Evolutionary conservation across 1,140 invertebrate genomes (phyloP), one percentile per base, ranked within the genome.

Genomic region (Sitophilus oryzae): DNA sequence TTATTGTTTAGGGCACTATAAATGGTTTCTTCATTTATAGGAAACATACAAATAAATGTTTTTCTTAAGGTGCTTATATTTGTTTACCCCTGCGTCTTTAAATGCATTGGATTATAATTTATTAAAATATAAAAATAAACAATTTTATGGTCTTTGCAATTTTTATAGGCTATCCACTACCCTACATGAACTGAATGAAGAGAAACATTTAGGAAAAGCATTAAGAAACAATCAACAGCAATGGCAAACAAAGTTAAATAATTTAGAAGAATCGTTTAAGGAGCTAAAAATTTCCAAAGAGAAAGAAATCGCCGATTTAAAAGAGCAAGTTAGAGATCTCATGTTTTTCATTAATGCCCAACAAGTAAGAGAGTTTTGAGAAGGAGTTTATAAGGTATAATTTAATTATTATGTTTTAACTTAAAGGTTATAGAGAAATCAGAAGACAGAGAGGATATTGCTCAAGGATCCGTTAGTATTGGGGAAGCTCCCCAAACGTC

Each of bases 321-420:
- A 88, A 62, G 93, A 97, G 60, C 94, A 98, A 75, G 75, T 98
- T 0, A 76, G 90, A 10, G 95, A 98, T 79, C 76, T 99, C 1
- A 96, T 98, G 92, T 94, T 97, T 75, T 96, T 88, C 70, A 79
- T 98, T 47, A 91, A 97, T 63, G 93, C 92, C 8, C 86, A 89
- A 66, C 78, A 85, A 16, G 75, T 70, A 66, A 56, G 66, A 71
- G 14, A 59, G 52, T 51, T 48, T 38, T 49, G 15, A 23, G n/a
- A n/a, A n/a, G n/a, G n/a, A n/a, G n/a, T n/a, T n/a, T n/a, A n/a
- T n/a, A n/a, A n/a, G n/a, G n/a, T n/a, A n/a, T n/a, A n/a, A n/a
- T n/a, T n/a, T n/a, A n/a, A n/a, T n/a, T n/a, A n/a, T n/a, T n/a
- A 59, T 51, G 16, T 11, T 23, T 36, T 40, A 8, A 48, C 49